Evolutionary conservation across 1,140 invertebrate species (phyloP), one percentile per base, ranked within the genome.

Genomic region (Prorops nasuta): DNA sequence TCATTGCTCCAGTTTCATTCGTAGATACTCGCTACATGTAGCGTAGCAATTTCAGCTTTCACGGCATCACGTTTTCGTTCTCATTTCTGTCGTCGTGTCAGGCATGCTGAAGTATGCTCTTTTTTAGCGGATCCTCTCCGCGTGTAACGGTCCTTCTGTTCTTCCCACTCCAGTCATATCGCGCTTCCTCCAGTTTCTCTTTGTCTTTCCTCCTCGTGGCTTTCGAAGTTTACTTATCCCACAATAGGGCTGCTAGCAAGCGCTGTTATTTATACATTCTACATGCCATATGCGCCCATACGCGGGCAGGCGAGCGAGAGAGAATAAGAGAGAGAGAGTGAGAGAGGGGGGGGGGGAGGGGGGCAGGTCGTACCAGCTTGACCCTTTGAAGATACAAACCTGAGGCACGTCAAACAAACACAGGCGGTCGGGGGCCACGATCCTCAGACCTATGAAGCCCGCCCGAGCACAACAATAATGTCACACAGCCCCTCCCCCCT

Each of bases 181-280:
- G n/a, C 34, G 24, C 49, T 31, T 18, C n/a, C n/a, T n/a, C n/a
- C n/a, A n/a, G n/a, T n/a, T n/a, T n/a, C n/a, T n/a, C n/a, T n/a
- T n/a, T n/a, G n/a, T n/a, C n/a, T n/a, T n/a, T n/a, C n/a, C n/a
- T n/a, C n/a, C n/a, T n/a, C n/a, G n/a, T n/a, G n/a, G n/a, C n/a
- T 39, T 34, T 38, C 48, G 37, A 19, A 40, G 60, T 58, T 63
- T 63, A 63, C 56, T 62, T 59, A 60, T 56, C 56, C 58, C 49
- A 64, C 58, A 67, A 66, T 67, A 65, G 64, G 54, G 49, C 35
- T 46, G 39, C n/a, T n/a, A n/a, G n/a, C n/a, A n/a, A 45, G 38
- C 55, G 48, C 28, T n/a, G 60, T 63, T 67, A 67, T 67, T 67
- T 67, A 67, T 67, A 67, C 53, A 63, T 64, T 56, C 54, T 20